phyloP scores from a whole-genome alignment of 2,113 vertebrate species.

The Scolopax mira region DNA sequence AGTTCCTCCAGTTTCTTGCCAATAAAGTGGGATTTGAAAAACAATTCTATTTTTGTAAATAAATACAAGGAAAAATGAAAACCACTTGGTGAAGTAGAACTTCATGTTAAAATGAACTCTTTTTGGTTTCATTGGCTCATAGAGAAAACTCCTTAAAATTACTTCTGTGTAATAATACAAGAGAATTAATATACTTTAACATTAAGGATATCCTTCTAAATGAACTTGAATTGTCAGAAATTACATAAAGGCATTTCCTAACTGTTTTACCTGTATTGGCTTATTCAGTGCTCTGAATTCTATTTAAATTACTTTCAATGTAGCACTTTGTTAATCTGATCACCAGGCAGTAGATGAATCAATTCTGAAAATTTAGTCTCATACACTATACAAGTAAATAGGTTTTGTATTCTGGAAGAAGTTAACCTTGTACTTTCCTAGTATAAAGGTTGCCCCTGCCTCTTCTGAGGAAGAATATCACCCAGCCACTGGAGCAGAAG shows the following conservation, averaged over 20 bases:
- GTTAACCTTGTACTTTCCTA: background rate
- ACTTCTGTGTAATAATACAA: background rate
- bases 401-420: background rate
- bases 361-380: background rate
- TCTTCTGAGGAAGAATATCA: background rate
- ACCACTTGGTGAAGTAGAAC: background rate
- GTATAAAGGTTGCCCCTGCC: background rate
- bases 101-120: background rate
- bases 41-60: background rate
- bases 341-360: background rate
- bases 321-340: background rate
- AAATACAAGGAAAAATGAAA: background rate
- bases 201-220: background rate
- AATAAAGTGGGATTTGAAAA: background rate
- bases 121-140: background rate
- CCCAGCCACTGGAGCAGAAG: background rate
- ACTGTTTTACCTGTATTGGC: background rate
- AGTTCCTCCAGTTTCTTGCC: background rate
- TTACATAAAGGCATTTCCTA: background rate
- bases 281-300: background rate
- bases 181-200: background rate
- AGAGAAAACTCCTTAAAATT: background rate
- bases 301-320: background rate
- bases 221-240: background rate
- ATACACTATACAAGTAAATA: background rate